Conservation (phyloP, 2,113 vertebrate genomes). For the Mustelus asterias region DNA sequence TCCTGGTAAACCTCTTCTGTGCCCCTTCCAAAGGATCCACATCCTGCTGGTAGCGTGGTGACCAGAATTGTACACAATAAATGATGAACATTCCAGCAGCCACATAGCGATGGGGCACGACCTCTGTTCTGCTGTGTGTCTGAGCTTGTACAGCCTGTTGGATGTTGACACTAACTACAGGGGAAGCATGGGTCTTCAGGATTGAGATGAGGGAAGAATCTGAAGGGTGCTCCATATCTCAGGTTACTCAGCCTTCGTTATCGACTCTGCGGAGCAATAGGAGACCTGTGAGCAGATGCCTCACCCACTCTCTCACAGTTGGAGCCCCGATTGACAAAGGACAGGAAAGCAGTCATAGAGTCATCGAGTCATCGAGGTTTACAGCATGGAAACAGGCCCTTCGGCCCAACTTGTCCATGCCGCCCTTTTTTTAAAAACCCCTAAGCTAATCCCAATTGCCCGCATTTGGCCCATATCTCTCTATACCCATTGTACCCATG, state of each 20-base stretch:
- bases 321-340: not conserved
- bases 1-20: too few relatives aligned
- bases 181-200: not conserved
- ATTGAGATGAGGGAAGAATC: not conserved
- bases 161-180: not conserved
- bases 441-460: too few relatives aligned
- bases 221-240: not conserved
- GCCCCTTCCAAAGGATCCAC: too few relatives aligned
- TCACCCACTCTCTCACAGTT: not conserved
- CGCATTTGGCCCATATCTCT: too few relatives aligned
- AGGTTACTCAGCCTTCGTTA: not conserved
- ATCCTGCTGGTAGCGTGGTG: too few relatives aligned
- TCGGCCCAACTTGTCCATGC: too few relatives aligned
- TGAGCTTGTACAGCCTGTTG: not conserved
- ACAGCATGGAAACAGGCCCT: too few relatives aligned
- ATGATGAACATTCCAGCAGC: too few relatives aligned
- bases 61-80: too few relatives aligned
- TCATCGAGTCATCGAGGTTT: too few relatives aligned
- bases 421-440: too few relatives aligned
- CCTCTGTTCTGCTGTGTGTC: not conserved
- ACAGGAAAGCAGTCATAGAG: not conserved
- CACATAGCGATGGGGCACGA: not conserved
- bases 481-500: too few relatives aligned
- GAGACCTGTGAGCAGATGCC: not conserved
- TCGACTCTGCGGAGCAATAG: not conserved